Conservation (phyloP, 2,113 vertebrate species). For the Brachionichthys hirsutus region DNA sequence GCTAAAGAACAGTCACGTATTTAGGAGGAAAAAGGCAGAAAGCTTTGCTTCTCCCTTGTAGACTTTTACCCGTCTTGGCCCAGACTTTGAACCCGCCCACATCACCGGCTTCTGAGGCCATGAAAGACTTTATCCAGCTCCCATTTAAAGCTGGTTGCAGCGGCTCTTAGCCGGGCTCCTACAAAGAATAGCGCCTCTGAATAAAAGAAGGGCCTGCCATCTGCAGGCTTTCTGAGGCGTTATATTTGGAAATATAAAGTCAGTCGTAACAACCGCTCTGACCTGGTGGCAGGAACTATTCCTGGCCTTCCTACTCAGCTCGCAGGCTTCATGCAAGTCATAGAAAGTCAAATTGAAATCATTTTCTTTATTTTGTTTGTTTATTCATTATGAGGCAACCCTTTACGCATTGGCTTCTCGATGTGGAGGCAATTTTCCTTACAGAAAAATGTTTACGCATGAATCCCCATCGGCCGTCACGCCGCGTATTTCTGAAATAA, state of each 20-base stretch:
- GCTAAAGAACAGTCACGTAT: conserved; percentile 9
- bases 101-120: conserved; percentile 1
- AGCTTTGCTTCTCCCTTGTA: not conserved
- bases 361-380: not conserved
- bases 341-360: not conserved
- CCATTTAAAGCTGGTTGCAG: conserved; percentile 29
- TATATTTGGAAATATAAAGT: conserved; percentile 33
- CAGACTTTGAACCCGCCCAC: not conserved
- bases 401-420: not conserved
- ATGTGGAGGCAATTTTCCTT: too few species aligned
- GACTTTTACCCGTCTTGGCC: conserved; percentile 6
- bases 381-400: not conserved
- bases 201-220: conserved; percentile 24
- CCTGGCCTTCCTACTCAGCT: not conserved
- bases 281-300: not conserved
- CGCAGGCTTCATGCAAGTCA: not conserved
- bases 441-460: too few species aligned
- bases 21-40: conserved; percentile 11
- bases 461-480: too few species aligned
- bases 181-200: conserved; percentile 14
- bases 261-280: conserved; percentile 1
- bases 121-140: conserved; percentile 11
- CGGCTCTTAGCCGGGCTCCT: conserved; percentile 36
- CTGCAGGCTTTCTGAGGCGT: conserved; percentile 21
- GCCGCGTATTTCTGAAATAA: too few species aligned